A percentile compares a stretch with the other conserved stretches of the same genome.
Evolutionary conservation across 2,113 vertebrate species (phyloP).

Genomic region (Gallinago jamesoni): DNA sequence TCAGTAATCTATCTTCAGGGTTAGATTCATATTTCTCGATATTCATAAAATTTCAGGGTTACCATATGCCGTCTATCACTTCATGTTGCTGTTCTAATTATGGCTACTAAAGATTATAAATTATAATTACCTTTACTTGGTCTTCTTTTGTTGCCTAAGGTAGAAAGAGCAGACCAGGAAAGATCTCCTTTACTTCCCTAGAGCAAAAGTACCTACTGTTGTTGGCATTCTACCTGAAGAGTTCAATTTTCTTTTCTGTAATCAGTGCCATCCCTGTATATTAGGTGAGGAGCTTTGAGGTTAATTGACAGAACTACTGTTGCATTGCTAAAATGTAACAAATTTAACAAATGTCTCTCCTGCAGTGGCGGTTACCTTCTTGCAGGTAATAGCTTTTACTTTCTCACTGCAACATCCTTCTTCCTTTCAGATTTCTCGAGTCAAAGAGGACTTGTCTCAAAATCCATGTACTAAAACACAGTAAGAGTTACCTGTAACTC

Average conservation of each 20-base stretch:
- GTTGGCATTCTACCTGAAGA: neutral
- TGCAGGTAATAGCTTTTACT: neutral
- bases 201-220: neutral
- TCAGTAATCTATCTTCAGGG: neutral
- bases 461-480: neutral
- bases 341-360: neutral
- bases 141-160: neutral
- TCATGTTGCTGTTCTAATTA: neutral
- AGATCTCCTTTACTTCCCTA: neutral
- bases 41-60: neutral
- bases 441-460: neutral
- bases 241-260: neutral
- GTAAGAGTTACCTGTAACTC: neutral
- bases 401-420: neutral
- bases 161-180: neutral
- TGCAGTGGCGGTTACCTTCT: neutral
- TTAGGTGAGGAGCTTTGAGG: neutral
- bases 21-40: fast-evolving
- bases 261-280: neutral
- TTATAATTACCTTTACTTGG: neutral
- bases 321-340: neutral
- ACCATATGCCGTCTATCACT: neutral
- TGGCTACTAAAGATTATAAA: neutral
- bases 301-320: neutral
- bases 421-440: neutral